Conservation (phyloP, 2,113 vertebrate species). For the Pheucticus melanocephalus region DNA sequence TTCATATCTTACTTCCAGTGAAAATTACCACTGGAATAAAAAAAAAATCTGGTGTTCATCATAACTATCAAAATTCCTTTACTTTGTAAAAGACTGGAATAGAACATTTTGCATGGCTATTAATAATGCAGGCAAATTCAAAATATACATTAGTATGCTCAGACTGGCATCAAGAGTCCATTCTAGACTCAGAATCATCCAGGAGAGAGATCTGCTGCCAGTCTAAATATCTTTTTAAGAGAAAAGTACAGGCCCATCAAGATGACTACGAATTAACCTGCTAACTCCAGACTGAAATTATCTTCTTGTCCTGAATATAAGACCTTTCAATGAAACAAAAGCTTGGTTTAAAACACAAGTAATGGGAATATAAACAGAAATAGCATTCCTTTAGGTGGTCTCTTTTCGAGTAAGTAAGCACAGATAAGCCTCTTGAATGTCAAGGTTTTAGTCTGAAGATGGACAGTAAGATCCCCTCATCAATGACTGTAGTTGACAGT, state of each 20-base stretch:
- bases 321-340: neutral
- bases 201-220: neutral
- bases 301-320: neutral
- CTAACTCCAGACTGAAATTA: neutral
- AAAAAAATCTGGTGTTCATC: neutral
- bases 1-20: neutral
- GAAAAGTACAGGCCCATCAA: neutral
- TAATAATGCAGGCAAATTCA: neutral
- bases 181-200: neutral
- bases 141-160: neutral
- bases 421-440: neutral
- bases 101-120: neutral
- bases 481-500: neutral
- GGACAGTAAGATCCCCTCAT: neutral
- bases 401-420: accelerated
- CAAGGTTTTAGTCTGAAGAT: neutral
- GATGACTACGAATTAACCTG: neutral
- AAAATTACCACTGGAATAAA: neutral
- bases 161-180: neutral
- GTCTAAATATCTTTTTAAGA: neutral
- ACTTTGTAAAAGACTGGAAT: neutral
- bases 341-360: neutral
- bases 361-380: neutral
- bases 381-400: neutral
- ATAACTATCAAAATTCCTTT: neutral